Evolutionary conservation across 2,888 invertebrate genomes (phyloP), one percentile per base, ranked within the genome.

Genomic region (Sisyra terminalis): DNA sequence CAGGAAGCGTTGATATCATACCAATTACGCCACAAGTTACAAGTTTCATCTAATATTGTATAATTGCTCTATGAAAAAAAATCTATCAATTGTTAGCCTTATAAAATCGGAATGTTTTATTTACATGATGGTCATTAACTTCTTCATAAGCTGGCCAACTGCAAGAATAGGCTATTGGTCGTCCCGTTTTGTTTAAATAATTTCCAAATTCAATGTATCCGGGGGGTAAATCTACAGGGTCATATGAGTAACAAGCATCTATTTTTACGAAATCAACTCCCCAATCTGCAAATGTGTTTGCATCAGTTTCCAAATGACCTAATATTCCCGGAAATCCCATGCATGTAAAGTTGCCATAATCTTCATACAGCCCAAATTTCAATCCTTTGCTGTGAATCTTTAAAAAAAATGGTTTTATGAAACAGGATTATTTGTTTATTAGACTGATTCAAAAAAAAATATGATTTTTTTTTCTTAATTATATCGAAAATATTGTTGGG

Each of bases 91-190:
- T 24, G 24, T 24, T 24, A 24, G 7, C 3, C 3, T 24, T 24
- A 7, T 24, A 5, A 5, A 24, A 24, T 24, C 7, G 24, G 24
- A 24, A n/a, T n/a, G n/a, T n/a, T 24, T 24, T 10, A 2, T 15
- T 35, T 35, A 35, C 35, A 3, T 35, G 9, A 8, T 10, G 8
- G 11, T 83, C 84, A 48, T 82, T 80, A 55, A 83, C 84, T 49
- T 84, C 82, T 66, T 86, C 85, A 59, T 93, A 94, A 43, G 87
- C 88, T 1, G 93, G 92, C 92, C 92, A 93, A 58, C 87, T 87
- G 65, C 93, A 93, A 0, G 89, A 87, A 63, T 88, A 93, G 42
- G 92, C 73, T 77, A 94, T 92, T 17, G 78, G 73, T 9, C 83
- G 68, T 2, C 88, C 88, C 17, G 93, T 92, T 50, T 70, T 66